Conservation (phyloP, 2,888 invertebrate genomes). For the Osedax frankpressi region DNA sequence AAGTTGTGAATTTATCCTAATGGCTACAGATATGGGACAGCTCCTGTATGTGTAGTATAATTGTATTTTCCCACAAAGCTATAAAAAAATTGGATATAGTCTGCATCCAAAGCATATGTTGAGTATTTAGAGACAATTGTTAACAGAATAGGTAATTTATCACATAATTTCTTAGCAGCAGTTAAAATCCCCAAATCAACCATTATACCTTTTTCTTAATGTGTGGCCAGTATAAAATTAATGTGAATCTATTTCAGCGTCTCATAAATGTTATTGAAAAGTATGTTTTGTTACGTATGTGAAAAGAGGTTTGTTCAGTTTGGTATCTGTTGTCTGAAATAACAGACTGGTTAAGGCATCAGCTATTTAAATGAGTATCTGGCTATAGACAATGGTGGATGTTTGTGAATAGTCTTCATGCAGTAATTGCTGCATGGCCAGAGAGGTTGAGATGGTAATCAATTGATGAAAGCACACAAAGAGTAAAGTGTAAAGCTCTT, state of each 20-base stretch:
- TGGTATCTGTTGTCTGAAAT: neutral
- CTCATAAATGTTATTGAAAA: neutral
- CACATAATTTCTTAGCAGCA: neutral
- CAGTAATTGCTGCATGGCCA: conserved; percentile 1
- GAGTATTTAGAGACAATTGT: neutral
- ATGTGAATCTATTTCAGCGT: neutral
- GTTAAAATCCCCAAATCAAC: conserved; percentile 2
- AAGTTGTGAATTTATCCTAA: conserved; percentile 3
- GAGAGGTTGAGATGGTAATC: conserved; percentile 1
- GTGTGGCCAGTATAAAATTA: neutral
- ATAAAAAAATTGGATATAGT: neutral
- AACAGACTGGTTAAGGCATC: neutral
- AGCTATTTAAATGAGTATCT: neutral
- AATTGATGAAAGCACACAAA: neutral
- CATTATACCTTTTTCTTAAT: neutral
- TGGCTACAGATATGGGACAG: neutral
- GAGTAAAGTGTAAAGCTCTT: neutral
- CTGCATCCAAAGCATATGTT: neutral
- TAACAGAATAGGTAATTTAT: neutral
- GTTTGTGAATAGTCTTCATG: neutral
- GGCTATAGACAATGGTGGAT: neutral
- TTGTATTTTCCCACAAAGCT: neutral
- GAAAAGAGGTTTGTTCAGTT: neutral
- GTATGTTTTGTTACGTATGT: neutral
- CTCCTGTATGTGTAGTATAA: neutral